Conservation (phyloP, 1,140 invertebrate species). For the Drosophila santomea region DNA sequence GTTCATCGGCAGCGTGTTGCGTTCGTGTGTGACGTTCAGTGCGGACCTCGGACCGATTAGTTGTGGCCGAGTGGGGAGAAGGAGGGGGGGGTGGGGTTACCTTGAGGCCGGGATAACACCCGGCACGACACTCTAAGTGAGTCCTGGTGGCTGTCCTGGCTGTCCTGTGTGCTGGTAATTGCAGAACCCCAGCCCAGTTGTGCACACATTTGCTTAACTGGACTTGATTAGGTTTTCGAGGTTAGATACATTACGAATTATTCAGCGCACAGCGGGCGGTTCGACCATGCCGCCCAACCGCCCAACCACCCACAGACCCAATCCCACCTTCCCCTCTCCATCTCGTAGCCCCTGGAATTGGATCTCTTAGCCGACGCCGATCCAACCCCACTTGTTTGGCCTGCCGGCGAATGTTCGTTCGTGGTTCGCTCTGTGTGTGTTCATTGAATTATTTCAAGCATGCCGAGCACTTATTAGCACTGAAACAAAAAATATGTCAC, state of each 20-base stretch:
- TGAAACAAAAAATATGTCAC: constrained; percentile 1
- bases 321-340: background rate
- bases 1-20: constrained; percentile 72
- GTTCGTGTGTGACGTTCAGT: constrained; percentile 84
- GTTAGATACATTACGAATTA: constrained; percentile 80
- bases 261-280: constrained; percentile 57
- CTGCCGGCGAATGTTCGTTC: constrained; percentile 28
- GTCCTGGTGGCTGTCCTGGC: constrained; percentile 23
- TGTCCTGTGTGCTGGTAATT: constrained; percentile 48
- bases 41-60: constrained; percentile 46
- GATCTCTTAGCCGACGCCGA: constrained; percentile 38
- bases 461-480: constrained; percentile 48
- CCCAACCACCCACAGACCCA: background rate
- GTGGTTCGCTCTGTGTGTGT: constrained; percentile 29
- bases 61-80: background rate
- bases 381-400: constrained; percentile 60
- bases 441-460: constrained; percentile 55
- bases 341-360: background rate
- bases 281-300: background rate
- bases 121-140: constrained; percentile 8
- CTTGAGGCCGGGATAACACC: background rate
- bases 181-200: constrained; percentile 50
- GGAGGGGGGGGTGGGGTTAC: no score
- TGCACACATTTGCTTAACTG: constrained; percentile 73
- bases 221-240: constrained; percentile 80